phyloP scores from a whole-genome alignment of 2,113 vertebrate species.

The Buteo buteo region DNA sequence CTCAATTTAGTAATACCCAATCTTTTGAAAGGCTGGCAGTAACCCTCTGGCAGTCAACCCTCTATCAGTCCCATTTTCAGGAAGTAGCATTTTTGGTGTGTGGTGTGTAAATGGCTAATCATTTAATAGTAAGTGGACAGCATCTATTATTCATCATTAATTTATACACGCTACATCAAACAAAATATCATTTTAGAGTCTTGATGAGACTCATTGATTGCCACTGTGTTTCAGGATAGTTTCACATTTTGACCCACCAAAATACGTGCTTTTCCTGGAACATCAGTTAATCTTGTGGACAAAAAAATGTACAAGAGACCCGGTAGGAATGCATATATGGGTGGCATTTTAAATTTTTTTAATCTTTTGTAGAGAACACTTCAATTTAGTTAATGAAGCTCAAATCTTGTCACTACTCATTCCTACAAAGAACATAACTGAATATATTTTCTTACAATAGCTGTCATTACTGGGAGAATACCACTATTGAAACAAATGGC shows the following conservation, averaged over 20 bases:
- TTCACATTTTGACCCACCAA: neutral
- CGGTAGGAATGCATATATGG: neutral
- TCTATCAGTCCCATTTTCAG: neutral
- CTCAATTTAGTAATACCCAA: neutral
- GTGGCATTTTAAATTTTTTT: neutral
- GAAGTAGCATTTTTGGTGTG: neutral
- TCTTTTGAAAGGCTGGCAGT: neutral
- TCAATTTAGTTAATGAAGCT: neutral
- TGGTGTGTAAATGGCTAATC: neutral
- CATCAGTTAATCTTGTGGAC: neutral
- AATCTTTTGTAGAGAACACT: neutral
- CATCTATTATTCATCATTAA: neutral
- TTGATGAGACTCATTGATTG: neutral
- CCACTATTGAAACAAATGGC: neutral
- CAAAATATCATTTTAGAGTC: neutral
- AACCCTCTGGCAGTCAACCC: neutral
- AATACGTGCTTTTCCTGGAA: neutral
- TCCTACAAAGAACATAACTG: neutral
- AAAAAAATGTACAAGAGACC: neutral
- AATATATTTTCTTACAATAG: neutral
- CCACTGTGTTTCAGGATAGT: neutral
- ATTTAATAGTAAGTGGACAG: neutral
- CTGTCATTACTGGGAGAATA: neutral
- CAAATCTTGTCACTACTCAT: neutral
- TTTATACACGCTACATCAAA: neutral